Evolutionary conservation across 35 echinoderm and acorn worm genomes (phyloP).

Genomic region (Hemicentrotus pulcherrimus): DNA sequence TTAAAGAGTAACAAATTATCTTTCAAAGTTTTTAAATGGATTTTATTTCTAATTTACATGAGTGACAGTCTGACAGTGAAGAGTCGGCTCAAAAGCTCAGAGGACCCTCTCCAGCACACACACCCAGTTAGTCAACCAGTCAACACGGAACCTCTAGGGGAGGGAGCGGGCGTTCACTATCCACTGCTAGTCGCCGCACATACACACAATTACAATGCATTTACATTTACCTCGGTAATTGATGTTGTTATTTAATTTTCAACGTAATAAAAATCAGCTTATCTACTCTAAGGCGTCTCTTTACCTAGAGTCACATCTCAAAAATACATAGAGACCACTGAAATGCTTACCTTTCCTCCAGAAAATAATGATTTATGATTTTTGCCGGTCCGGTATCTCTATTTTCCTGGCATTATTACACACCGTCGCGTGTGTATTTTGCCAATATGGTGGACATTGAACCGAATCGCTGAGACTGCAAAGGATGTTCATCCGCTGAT

Average conservation of each 20-base stretch:
- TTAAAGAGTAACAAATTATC: too few species aligned
- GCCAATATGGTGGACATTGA: conserved; percentile 52
- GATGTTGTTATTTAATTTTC: not conserved
- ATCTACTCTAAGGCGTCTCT: not conserved
- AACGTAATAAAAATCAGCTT: not conserved
- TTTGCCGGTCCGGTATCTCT: not conserved
- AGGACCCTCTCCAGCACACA: too few species aligned
- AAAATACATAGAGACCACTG: not conserved
- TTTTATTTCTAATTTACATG: too few species aligned
- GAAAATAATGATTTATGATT: not conserved
- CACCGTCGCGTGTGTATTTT: conserved; percentile 26
- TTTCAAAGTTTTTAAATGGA: too few species aligned
- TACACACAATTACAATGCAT: not conserved
- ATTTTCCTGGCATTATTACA: conserved; percentile 38
- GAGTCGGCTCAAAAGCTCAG: too few species aligned
- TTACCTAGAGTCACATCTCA: not conserved
- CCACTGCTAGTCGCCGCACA: not conserved
- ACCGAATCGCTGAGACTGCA: not conserved
- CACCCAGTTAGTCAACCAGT: not conserved
- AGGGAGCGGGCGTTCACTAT: not conserved
- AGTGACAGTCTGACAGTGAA: too few species aligned
- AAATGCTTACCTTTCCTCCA: not conserved
- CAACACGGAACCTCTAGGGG: not conserved
- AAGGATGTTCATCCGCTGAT: conserved; percentile 21
- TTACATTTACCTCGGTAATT: not conserved